Evolutionary conservation across 2,888 invertebrate genomes (phyloP).

Genomic region (Leptinotarsa tumamoca): DNA sequence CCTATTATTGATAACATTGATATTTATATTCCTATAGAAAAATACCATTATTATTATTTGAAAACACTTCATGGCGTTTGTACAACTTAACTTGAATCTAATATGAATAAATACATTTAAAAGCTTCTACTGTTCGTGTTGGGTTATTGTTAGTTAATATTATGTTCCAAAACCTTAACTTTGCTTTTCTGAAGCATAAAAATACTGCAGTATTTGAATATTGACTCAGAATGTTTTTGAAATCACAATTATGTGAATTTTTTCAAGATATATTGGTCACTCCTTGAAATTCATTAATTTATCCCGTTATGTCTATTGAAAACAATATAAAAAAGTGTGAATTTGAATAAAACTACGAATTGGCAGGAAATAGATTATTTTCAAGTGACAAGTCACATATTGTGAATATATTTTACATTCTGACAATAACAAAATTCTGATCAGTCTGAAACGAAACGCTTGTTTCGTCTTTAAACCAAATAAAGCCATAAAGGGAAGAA

Average conservation of each 20-base stretch:
- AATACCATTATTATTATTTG: not conserved
- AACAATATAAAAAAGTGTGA: no score
- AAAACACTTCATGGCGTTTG: slow-evolving; percentile 21
- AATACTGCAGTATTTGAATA: not conserved
- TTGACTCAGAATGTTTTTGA: slow-evolving; percentile 36
- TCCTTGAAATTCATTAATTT: not conserved
- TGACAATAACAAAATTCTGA: slow-evolving; percentile 22
- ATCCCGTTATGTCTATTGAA: not conserved
- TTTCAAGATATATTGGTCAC: not conserved
- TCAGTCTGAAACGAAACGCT: slow-evolving; percentile 8
- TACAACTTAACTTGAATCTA: slow-evolving; percentile 15
- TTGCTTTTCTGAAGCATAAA: not conserved
- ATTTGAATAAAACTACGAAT: not conserved
- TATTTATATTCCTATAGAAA: not conserved
- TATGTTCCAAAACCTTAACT: slow-evolving; percentile 6
- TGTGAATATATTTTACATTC: slow-evolving; percentile 37
- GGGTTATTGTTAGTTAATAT: slow-evolving; percentile 25
- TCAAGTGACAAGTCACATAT: slow-evolving; percentile 28
- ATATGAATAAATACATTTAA: slow-evolving; percentile 28
- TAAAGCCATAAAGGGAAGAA: slow-evolving; percentile 6
- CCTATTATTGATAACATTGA: not conserved
- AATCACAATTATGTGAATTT: slow-evolving; percentile 37
- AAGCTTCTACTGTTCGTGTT: slow-evolving; percentile 16
- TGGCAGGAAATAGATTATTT: not conserved
- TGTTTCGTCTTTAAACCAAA: not conserved